Evolutionary conservation across 2,113 vertebrate species (phyloP).

Genomic region (Carassius auratus): DNA sequence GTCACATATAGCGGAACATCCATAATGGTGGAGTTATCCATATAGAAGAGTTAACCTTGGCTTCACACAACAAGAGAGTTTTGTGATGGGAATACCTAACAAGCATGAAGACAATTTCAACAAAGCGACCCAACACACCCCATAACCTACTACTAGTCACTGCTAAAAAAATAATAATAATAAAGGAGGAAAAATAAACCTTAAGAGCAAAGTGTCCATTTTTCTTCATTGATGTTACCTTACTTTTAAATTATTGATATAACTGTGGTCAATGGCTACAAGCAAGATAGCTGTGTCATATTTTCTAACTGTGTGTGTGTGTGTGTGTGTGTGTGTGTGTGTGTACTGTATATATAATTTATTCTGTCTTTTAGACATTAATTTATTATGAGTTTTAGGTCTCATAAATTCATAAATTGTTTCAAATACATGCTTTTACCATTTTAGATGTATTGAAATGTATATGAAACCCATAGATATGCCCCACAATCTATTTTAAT

Average conservation of each 20-base stretch:
- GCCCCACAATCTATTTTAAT: too few relatives aligned
- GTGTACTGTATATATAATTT: too few relatives aligned
- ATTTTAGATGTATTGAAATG: too few relatives aligned
- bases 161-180: background rate
- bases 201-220: conserved; percentile 4
- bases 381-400: background rate
- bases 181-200: background rate
- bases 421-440: background rate
- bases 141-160: background rate
- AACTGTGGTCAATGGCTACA: background rate
- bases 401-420: background rate
- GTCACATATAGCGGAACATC: conserved; percentile 33
- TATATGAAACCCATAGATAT: too few relatives aligned
- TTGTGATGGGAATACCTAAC: conserved; percentile 46
- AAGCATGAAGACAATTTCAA: conserved; percentile 7
- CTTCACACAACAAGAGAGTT: conserved; percentile 43
- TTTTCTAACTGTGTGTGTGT: too few relatives aligned
- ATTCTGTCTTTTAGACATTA: background rate
- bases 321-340: too few relatives aligned
- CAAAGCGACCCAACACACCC: background rate
- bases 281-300: background rate
- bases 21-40: conserved; percentile 42
- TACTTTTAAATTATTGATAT: background rate
- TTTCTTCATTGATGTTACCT: conserved; percentile 2
- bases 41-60: conserved; percentile 34